Conservation (phyloP, 2,888 invertebrate species). For the Phymatocera aterrima region DNA sequence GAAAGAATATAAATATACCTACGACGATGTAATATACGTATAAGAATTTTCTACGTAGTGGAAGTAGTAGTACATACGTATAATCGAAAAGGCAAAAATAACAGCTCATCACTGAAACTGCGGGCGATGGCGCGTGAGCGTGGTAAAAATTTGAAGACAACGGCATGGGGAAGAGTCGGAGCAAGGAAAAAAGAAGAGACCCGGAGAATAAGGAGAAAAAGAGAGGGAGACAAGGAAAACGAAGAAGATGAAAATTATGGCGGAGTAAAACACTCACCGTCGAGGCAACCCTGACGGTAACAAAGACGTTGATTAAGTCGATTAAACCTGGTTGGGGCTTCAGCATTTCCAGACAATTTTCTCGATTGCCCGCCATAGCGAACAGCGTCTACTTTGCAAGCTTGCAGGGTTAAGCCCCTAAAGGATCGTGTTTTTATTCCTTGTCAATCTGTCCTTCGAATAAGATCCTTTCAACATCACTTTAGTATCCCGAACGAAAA, state of each 20-base stretch:
- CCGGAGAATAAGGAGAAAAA: no score
- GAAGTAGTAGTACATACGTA: no score
- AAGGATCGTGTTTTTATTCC: conserved; percentile 31
- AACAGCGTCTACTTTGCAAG: background rate
- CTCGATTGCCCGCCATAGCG: conserved; percentile 34
- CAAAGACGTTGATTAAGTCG: conserved; percentile 46
- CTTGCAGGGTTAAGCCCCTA: background rate
- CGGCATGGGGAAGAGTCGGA: no score
- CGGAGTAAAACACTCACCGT: conserved; percentile 9
- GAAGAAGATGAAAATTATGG: background rate
- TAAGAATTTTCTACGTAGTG: no score
- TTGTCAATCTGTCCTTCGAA: conserved; percentile 36
- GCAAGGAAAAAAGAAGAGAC: no score
- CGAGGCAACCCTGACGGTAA: conserved; percentile 36
- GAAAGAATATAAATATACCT: no score
- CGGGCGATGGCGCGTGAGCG: no score
- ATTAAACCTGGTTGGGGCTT: conserved; percentile 44
- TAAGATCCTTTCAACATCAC: conserved; percentile 26
- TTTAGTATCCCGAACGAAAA: conserved; percentile 1
- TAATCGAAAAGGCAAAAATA: no score
- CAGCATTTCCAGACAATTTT: conserved; percentile 44
- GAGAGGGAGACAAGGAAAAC: background rate
- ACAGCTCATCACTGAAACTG: no score
- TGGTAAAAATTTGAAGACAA: no score
- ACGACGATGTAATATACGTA: no score